phyloP scores from a whole-genome alignment of 2,113 vertebrate species.

The Vicugna pacos region DNA sequence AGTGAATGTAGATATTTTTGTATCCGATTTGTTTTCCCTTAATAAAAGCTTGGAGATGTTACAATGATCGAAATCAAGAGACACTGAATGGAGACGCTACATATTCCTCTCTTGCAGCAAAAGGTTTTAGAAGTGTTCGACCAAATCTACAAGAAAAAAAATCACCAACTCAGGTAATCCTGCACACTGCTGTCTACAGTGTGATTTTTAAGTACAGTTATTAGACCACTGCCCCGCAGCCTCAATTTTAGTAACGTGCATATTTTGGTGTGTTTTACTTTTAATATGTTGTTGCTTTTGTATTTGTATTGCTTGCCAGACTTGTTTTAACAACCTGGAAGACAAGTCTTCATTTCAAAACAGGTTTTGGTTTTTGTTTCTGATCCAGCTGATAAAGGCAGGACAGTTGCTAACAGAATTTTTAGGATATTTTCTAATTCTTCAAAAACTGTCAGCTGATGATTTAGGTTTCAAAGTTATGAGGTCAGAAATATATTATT shows the following conservation, averaged over 20 bases:
- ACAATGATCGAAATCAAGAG: conserved; percentile 91
- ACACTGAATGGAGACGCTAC: conserved; percentile 93
- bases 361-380: background rate
- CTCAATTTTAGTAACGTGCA: background rate
- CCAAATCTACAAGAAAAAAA: conserved; percentile 97
- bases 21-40: conserved; percentile 81
- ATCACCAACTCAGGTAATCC: conserved; percentile 93
- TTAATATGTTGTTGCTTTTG: conserved; percentile 2
- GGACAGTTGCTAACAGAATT: conserved; percentile 55
- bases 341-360: conserved; percentile 18
- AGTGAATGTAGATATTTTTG: conserved; percentile 77
- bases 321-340: background rate
- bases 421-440: conserved; percentile 58
- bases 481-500: background rate
- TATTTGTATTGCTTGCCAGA: background rate
- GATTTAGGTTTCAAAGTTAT: conserved; percentile 45
- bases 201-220: background rate
- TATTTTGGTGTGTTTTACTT: background rate
- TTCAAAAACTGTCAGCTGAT: conserved; percentile 67
- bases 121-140: conserved; percentile 97
- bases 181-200: background rate
- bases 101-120: conserved; percentile 96
- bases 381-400: conserved; percentile 50
- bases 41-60: conserved; percentile 95
- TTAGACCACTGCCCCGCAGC: background rate